These are phyloP conservation scores for Platyscapa corneri DNA, from an alignment of 1,140 invertebrate species.

Conservation along the genomic window DNA sequence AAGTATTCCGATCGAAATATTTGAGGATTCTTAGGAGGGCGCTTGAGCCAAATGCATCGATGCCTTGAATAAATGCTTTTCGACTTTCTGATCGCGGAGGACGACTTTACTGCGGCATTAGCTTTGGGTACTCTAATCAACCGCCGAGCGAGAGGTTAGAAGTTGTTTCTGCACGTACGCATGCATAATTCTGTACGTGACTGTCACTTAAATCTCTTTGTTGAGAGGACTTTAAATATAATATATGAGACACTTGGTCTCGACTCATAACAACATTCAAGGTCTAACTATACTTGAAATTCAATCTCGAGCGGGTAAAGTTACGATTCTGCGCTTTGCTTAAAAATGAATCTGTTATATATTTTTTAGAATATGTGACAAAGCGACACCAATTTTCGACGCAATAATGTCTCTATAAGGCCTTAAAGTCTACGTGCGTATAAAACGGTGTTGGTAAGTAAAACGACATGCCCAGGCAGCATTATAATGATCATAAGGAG, in stretches of 20 bases:
- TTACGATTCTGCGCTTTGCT: neutral
- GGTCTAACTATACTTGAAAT: slow-evolving; percentile 19
- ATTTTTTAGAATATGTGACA: neutral
- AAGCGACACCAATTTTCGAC: neutral
- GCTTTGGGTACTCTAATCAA: neutral
- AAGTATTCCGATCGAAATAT: neutral
- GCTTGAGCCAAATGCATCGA: neutral
- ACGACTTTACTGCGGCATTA: neutral
- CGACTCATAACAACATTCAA: slow-evolving; percentile 31
- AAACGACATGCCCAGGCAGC: neutral
- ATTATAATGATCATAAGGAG: neutral
- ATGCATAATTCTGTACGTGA: slow-evolving; percentile 7
- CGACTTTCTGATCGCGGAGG: neutral
- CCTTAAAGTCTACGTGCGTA: neutral
- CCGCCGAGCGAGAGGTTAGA: neutral
- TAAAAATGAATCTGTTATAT: neutral
- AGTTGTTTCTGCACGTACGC: neutral
- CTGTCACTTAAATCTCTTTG: slow-evolving; percentile 8
- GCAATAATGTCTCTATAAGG: neutral
- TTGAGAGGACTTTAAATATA: slow-evolving; percentile 36
- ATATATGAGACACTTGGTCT: slow-evolving; percentile 19
- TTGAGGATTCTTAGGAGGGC: neutral
- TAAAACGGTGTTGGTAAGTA: neutral
- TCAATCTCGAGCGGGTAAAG: slow-evolving; percentile 11
- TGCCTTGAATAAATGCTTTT: neutral